phyloP scores from a whole-genome alignment of 2,797 vertebrate species.

The Scolopax bukidnonensis region DNA sequence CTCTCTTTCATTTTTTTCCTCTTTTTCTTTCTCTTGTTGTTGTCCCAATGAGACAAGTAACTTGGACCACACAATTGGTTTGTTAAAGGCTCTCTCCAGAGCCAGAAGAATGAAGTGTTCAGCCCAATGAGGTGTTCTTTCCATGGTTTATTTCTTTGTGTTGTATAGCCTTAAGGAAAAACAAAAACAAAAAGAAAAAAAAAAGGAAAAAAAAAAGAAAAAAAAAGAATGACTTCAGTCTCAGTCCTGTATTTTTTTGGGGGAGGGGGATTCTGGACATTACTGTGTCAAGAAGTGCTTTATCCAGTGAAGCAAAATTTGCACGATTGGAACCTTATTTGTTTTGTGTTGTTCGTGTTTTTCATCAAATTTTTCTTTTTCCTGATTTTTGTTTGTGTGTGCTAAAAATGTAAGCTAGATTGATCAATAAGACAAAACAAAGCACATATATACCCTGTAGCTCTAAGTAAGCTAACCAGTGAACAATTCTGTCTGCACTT shows the following conservation, averaged over 20 bases:
- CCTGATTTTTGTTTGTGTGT: constrained; percentile 85
- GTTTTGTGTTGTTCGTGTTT: constrained; percentile 80
- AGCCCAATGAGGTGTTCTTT: constrained; percentile 80
- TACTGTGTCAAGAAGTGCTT: constrained; percentile 90
- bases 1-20: constrained; percentile 54
- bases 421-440: constrained; percentile 67
- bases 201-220: not conserved
- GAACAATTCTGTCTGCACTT: constrained; percentile 81
- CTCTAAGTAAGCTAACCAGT: constrained; percentile 73
- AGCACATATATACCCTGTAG: constrained; percentile 61
- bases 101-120: constrained; percentile 73
- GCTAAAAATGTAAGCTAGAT: constrained; percentile 82
- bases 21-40: constrained; percentile 63
- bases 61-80: constrained; percentile 72
- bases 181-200: not conserved
- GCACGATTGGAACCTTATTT: constrained; percentile 88
- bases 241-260: constrained; percentile 83
- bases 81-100: constrained; percentile 74
- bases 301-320: constrained; percentile 91
- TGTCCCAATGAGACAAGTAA: constrained; percentile 71
- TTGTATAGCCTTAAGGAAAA: constrained; percentile 92
- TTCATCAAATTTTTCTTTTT: constrained; percentile 69
- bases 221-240: constrained; percentile 84
- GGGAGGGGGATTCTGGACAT: constrained; percentile 84
- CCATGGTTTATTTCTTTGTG: constrained; percentile 87